phyloP scores from a whole-genome alignment of 2,113 vertebrate genomes.

The Noctilio leporinus region DNA sequence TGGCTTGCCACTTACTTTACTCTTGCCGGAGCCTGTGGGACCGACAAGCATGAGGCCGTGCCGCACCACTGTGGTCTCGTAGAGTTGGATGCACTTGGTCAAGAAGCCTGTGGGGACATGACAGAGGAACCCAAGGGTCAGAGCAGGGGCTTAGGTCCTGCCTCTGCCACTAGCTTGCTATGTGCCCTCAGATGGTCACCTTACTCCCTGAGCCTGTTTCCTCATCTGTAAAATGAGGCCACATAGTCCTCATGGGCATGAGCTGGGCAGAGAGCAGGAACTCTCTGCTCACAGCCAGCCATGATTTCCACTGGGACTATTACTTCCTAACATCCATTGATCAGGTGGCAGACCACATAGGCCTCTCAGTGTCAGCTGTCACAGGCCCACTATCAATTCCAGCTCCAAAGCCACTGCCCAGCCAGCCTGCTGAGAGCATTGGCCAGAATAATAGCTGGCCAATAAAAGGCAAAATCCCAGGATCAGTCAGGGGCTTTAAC shows the following conservation, averaged over 20 bases:
- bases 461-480: not conserved
- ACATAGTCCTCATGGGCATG: not conserved
- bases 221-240: not conserved
- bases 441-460: not conserved
- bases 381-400: not conserved
- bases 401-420: not conserved
- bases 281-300: not conserved
- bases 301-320: not conserved
- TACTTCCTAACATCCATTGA: not conserved
- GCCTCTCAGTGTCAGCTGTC: not conserved
- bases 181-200: not conserved
- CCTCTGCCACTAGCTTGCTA: not conserved
- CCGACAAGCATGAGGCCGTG: conserved; percentile 94
- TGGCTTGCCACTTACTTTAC: conserved; percentile 78
- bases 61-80: conserved; percentile 89
- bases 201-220: not conserved
- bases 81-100: conserved; percentile 91
- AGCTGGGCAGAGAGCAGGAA: not conserved
- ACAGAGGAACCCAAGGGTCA: not conserved
- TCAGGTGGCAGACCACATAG: not conserved
- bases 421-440: not conserved
- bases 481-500: not conserved
- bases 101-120: conserved; percentile 83
- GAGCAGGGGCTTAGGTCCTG: not conserved
- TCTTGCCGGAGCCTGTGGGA: conserved; percentile 92